These are phyloP conservation scores for crab-eating macaque (Macaca fascicularis) DNA, from an alignment of 2,113 vertebrate genomes.

Conservation along the genomic window T2T-MFA8v1.1 NC_088377.1:130678501-130679000, in stretches of 20 bases:
- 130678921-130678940: not conserved
- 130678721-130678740: not conserved
- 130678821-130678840: not conserved
- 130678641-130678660: not conserved
- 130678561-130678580: not conserved
- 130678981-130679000: not conserved
- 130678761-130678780: not conserved
- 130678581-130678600: not conserved
- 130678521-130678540: not conserved
- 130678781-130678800: not conserved
- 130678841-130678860: not conserved
- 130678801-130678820: not conserved
- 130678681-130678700: not conserved
- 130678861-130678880: not conserved
- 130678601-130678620: not conserved
- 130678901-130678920: not conserved
- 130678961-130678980: not conserved
- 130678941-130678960: not conserved
- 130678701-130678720: not conserved
- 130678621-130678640: not conserved
- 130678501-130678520: not conserved
- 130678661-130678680: not conserved
- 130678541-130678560: not conserved
- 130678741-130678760: not conserved
- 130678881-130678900: not conserved